Percentiles rank a stretch among this genome's conserved stretches.
phyloP scores from a whole-genome alignment of 2,797 vertebrate species.

The Schizopygopsis malacanthus region DNA sequence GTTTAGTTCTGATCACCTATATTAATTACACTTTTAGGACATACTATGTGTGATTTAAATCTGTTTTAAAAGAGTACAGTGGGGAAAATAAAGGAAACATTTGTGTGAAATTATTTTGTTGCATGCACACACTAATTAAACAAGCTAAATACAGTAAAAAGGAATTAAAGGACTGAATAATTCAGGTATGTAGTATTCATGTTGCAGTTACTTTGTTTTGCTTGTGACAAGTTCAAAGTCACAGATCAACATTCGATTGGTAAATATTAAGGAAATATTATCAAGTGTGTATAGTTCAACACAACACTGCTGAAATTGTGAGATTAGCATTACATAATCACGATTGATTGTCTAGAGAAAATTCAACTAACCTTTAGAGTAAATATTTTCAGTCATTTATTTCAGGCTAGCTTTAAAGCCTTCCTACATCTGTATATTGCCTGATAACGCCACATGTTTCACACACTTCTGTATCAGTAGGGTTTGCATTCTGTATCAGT shows the following conservation, averaged over 20 bases:
- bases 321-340: constrained; percentile 7
- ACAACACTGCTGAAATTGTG: not conserved
- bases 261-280: not conserved
- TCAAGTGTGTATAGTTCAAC: not conserved
- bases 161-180: not conserved
- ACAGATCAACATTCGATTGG: not conserved
- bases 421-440: not conserved
- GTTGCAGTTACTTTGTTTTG: not conserved
- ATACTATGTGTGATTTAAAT: not conserved
- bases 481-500: constrained; percentile 8
- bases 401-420: not conserved
- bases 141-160: not conserved
- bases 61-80: not conserved
- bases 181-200: not conserved
- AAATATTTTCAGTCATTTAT: not conserved
- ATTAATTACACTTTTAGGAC: not conserved
- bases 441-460: not conserved
- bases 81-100: not conserved
- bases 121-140: not conserved
- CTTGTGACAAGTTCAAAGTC: not conserved
- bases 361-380: not conserved
- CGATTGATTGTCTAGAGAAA: not conserved
- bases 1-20: not conserved
- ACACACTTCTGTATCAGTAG: not conserved
- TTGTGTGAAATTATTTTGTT: not conserved